Conservation (phyloP, 2,888 invertebrate species). For the Meandrusa payeni region DNA sequence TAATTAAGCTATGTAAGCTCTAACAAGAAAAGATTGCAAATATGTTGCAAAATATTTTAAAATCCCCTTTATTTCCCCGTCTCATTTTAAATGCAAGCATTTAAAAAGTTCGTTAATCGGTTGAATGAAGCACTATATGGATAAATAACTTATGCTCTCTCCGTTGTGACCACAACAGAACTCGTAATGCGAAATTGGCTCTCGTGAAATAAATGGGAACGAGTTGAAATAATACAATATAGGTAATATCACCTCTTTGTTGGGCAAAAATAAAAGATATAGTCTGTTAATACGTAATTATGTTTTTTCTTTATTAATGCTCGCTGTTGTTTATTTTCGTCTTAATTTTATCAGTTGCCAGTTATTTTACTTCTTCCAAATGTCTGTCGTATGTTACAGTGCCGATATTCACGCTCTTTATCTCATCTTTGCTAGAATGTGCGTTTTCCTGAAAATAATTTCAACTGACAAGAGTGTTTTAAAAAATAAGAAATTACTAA, state of each 20-base stretch:
- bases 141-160: too few relatives aligned
- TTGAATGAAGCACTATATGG: constrained; percentile 13
- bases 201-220: constrained; percentile 8
- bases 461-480: too few relatives aligned
- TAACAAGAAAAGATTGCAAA: too few relatives aligned
- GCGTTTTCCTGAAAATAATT: constrained; percentile 52
- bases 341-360: constrained; percentile 22
- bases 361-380: constrained; percentile 68
- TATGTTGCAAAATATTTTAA: too few relatives aligned
- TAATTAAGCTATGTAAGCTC: too few relatives aligned
- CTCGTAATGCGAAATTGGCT: constrained; percentile 6
- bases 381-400: constrained; percentile 69
- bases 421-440: constrained; percentile 66
- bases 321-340: constrained; percentile 19
- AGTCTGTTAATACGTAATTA: constrained; percentile 5
- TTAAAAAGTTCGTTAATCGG: too few relatives aligned
- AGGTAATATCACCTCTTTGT: too few relatives aligned
- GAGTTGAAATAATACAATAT: too few relatives aligned
- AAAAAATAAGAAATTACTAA: too few relatives aligned
- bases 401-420: constrained; percentile 71
- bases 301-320: constrained; percentile 25
- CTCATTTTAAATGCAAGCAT: too few relatives aligned
- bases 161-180: constrained; percentile 7
- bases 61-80: too few relatives aligned
- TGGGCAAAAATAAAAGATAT: constrained; percentile 15